Evolutionary conservation across 2,113 vertebrate species (phyloP).

Genomic region (Clarias gariepinus): DNA sequence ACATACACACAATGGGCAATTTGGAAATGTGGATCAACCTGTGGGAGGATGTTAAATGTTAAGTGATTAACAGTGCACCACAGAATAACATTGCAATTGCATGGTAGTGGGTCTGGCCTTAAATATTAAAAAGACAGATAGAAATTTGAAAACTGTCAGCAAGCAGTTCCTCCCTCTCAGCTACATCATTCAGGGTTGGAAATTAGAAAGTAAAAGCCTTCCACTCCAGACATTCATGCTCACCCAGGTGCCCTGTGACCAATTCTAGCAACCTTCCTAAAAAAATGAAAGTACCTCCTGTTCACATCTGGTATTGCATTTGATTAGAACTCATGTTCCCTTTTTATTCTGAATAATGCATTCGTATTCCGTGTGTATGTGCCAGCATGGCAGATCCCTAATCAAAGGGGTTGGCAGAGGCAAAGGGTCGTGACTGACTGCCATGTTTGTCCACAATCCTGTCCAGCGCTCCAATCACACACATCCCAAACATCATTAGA

Average conservation of each 20-base stretch:
- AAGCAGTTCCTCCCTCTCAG: not conserved
- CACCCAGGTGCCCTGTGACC: not conserved
- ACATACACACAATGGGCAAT: no score
- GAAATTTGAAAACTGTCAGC: not conserved
- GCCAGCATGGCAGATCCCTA: constrained; percentile 10
- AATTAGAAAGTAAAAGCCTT: not conserved
- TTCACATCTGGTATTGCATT: not conserved
- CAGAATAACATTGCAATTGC: not conserved
- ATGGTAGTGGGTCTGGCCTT: not conserved
- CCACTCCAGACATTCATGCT: not conserved
- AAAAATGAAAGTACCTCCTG: not conserved
- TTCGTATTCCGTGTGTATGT: not conserved
- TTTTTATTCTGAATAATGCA: constrained; percentile 3
- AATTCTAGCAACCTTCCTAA: not conserved
- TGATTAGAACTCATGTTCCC: not conserved
- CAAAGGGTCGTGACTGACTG: constrained; percentile 31
- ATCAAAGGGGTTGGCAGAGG: constrained; percentile 45
- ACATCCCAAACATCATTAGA: constrained; percentile 47
- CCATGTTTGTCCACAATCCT: constrained; percentile 37
- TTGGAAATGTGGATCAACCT: no score
- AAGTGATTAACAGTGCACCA: not conserved
- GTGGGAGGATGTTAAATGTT: no score
- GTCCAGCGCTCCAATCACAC: constrained; percentile 46
- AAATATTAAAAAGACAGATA: not conserved
- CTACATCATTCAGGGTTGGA: not conserved